Base-by-base conservation (phyloP, 2,113 vertebrate genomes). In the Tor tambroides region DNA sequence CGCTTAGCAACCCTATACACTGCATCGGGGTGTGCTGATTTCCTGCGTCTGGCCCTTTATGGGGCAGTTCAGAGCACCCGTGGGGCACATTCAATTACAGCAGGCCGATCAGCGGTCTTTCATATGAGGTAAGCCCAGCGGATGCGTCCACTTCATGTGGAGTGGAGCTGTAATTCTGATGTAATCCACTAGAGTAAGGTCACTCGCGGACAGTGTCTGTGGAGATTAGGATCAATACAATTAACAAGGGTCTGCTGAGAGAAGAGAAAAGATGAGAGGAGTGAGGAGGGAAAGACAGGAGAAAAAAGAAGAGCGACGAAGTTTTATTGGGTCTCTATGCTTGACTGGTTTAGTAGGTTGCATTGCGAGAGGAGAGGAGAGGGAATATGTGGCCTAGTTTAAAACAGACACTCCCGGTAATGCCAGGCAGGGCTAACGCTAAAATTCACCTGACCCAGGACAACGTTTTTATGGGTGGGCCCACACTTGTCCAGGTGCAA, bases 321-420 rank as follows among this genome's bases (percentile, higher is more conserved):
- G 79, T 75, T 87, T 82, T 87, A 75, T 61, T 87, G 80, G 80
- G 46, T 88, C 85, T 67, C 54, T 83, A 77, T 79, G 84, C 85
- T 75, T 78, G 82, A 71, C 43, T 84, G 85, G 76, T 84, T 90
- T 84, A 87, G 88, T 86, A 85, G 85, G 91, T 85, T 89, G 85
- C 43, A 2, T 51, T 88, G 61, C 56, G 75, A 63, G 38, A 86
- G 77, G 85, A 83, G 81, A 79, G 43, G 75, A 86, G 86, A 84
- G 87, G 74, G 87, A 89, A 88, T 89, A 90, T 80, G 86, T 85
- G 84, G 67, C 80, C 71, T 86, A 85, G 87, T 81, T 89, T 86
- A 78, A 88, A 79, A 87, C 69, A 69, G 26, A 77, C 71, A 75
- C 82, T 69, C 46, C 6, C 35, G 30, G 10, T 54, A 43, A 59